Evolutionary conservation across 2,888 invertebrate species (phyloP).

Genomic region (Tupiocoris notatus): DNA sequence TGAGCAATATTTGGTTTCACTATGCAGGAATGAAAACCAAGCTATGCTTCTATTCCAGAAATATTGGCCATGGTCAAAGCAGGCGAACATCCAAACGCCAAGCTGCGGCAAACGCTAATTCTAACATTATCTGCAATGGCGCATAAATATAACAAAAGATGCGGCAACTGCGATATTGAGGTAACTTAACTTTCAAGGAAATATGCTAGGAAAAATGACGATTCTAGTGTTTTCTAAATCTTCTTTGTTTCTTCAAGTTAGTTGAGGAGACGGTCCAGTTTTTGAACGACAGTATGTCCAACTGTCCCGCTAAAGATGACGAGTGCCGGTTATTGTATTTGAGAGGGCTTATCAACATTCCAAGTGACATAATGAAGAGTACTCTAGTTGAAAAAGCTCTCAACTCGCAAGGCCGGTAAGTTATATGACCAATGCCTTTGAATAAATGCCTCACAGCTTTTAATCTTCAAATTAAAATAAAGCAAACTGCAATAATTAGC

Average conservation of each 20-base stretch:
- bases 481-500: not conserved
- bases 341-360: slow-evolving; percentile 66
- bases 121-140: slow-evolving; percentile 66
- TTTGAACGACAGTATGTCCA: slow-evolving; percentile 55
- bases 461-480: not conserved
- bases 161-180: slow-evolving; percentile 6
- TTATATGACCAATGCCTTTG: too few relatives aligned
- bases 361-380: not conserved
- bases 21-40: not conserved
- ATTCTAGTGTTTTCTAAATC: not conserved
- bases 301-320: slow-evolving; percentile 57
- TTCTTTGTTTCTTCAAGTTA: slow-evolving; percentile 51
- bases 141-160: slow-evolving; percentile 36
- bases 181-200: too few relatives aligned
- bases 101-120: slow-evolving; percentile 66
- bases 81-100: slow-evolving; percentile 56
- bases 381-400: slow-evolving; percentile 21
- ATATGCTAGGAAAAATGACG: too few relatives aligned
- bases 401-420: slow-evolving; percentile 31
- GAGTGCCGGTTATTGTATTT: slow-evolving; percentile 64
- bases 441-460: not conserved
- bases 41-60: too few relatives aligned
- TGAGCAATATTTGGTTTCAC: too few relatives aligned
- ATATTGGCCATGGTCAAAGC: slow-evolving; percentile 55
- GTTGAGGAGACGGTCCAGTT: slow-evolving; percentile 54